These are phyloP conservation scores for Dolomedes plantarius DNA, from an alignment of 2,888 invertebrate genomes.

Conservation along the genomic window DNA sequence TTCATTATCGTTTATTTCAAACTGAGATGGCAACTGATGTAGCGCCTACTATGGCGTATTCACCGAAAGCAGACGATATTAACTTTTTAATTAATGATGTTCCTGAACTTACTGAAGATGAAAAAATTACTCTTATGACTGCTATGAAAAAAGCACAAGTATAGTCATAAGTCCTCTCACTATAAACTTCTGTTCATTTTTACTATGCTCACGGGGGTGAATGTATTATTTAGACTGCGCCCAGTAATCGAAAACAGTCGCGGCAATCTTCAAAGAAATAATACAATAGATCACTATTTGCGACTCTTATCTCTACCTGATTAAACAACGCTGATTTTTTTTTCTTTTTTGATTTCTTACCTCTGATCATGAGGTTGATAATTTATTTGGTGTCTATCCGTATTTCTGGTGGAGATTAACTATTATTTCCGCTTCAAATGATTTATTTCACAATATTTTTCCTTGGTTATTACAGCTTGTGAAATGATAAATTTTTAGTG, in stretches of 20 bases:
- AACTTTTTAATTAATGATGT: conserved; percentile 69
- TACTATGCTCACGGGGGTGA: background rate
- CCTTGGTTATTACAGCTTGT: too few species aligned
- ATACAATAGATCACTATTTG: background rate
- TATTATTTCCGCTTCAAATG: too few species aligned
- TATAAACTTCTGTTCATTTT: too few species aligned
- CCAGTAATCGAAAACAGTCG: background rate
- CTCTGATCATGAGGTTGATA: background rate
- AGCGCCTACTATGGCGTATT: conserved; percentile 60
- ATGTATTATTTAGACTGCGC: background rate
- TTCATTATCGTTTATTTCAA: background rate
- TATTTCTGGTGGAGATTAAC: too few species aligned
- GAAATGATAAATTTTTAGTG: too few species aligned
- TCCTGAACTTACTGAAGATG: conserved; percentile 72
- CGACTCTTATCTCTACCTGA: background rate
- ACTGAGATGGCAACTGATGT: conserved; percentile 36
- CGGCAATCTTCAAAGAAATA: background rate
- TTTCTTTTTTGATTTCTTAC: background rate
- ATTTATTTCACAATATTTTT: too few species aligned
- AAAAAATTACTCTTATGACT: conserved; percentile 67
- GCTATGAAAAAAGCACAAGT: conserved; percentile 72
- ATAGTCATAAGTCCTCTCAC: conserved; percentile 12
- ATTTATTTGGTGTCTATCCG: too few species aligned
- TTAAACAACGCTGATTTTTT: background rate
- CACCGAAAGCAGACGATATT: conserved; percentile 68